phyloP scores from a whole-genome alignment of 2,113 vertebrate species.

The Murina feae region DNA sequence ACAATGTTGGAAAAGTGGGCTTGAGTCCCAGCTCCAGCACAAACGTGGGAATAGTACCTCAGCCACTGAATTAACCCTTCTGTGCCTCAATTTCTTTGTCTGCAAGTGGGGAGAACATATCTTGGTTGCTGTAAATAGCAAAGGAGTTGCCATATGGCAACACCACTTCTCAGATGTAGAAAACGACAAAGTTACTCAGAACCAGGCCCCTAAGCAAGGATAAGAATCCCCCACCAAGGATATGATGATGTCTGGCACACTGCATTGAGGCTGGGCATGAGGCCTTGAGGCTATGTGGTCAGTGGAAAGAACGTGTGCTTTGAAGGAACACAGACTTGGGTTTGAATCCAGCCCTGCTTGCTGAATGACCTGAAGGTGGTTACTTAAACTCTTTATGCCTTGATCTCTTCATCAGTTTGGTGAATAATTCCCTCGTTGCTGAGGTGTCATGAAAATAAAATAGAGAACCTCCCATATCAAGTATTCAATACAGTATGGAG shows the following conservation, averaged over 20 bases:
- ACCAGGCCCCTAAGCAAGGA: not conserved
- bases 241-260: not conserved
- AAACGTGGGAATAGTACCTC: not conserved
- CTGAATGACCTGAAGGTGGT: not conserved
- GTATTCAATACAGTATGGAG: no score
- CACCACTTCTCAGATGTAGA: not conserved
- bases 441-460: not conserved
- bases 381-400: not conserved
- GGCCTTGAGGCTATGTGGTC: accelerated
- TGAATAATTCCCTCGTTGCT: not conserved
- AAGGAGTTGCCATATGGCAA: not conserved
- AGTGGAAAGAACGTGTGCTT: not conserved
- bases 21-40: not conserved
- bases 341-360: not conserved
- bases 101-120: not conserved
- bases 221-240: not conserved
- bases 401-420: not conserved
- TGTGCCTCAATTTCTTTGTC: not conserved
- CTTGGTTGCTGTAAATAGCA: not conserved
- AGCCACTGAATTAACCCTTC: not conserved
- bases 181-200: not conserved
- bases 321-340: not conserved
- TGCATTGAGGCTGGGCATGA: not conserved
- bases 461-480: not conserved
- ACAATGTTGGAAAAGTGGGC: not conserved